Conservation (phyloP, 1,140 invertebrate species). For the Ceratina japonica region DNA sequence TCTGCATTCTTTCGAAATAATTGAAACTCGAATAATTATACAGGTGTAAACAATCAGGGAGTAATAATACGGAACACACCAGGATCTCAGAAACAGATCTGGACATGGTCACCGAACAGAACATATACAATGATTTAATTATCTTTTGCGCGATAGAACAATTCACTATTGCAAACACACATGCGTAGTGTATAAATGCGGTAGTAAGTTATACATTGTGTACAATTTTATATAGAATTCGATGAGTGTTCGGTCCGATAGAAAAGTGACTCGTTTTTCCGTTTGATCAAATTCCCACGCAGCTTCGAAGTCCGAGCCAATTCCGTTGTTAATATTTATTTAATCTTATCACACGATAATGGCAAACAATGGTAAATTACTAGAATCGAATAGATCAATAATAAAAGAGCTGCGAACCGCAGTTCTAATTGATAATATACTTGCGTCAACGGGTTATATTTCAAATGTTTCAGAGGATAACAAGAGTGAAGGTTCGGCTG, state of each 20-base stretch:
- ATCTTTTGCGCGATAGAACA: not conserved
- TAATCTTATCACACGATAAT: slow-evolving; percentile 6
- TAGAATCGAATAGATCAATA: not conserved
- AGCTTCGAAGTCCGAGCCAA: not conserved
- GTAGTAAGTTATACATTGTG: not conserved
- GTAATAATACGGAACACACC: slow-evolving; percentile 1
- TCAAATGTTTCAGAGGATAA: slow-evolving; percentile 61
- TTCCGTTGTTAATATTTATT: not conserved
- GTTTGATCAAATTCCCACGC: not conserved
- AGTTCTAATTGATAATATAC: slow-evolving; percentile 26
- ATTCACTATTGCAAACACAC: no score
- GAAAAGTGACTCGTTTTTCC: not conserved
- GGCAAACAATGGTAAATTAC: slow-evolving; percentile 39
- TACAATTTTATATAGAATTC: not conserved
- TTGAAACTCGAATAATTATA: no score
- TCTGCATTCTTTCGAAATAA: no score
- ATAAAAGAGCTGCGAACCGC: no score
- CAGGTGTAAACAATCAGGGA: no score
- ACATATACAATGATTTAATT: not conserved
- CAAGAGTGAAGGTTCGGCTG: slow-evolving; percentile 60
- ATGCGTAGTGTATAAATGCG: not conserved
- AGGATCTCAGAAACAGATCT: no score
- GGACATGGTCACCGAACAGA: no score
- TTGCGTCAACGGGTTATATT: no score
- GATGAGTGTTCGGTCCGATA: not conserved